Base-by-base conservation (phyloP, 1,140 invertebrate species). In the Aphaenogaster rudis region DNA sequence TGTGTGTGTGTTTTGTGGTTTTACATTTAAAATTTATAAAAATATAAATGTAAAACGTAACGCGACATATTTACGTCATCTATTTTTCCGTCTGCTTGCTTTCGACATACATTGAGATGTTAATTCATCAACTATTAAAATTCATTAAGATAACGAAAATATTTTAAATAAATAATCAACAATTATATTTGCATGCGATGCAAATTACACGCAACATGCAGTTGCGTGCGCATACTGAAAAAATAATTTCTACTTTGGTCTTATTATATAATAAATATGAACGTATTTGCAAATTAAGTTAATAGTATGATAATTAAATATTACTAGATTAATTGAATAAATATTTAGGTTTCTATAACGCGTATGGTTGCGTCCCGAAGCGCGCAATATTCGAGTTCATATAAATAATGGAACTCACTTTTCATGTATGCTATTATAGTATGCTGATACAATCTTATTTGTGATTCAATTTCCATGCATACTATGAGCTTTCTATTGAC, bases 381-480 rank as follows among this genome's bases (percentile, higher is more conserved):
- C 8, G n/a, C n/a, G 17, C 28, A n/a, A 54, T 52, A 59, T 13
- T 39, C 6, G n/a, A n/a, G 13, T 61, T 13, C 17, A 1, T 7
- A 9, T 79, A 64, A 64, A 79, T 64, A 79, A 64, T 64, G 7
- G 15, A 50, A 39, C 7, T 64, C 15, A 78, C 42, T 78, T 78
- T 64, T 50, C 57, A 63, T 21, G 15, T 50, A 9, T n/a, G 17
- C 15, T n/a, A 54, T 15, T 36, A 57, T 1, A 42, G 2, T 8
- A 21, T 1, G 6, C 61, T 50, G 11, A 52, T 79, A 42, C 9
- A n/a, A 66, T 79, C n/a, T 79, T 79, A 79, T 79, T 61, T 52
- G 17, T 61, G 0, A 66, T 42, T 39, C 9, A 54, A 50, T 80
- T 54, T 80, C 6, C 6, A 21, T 80, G 48, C 3, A 42, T 33